Evolutionary conservation across 2,888 invertebrate species (phyloP).

Genomic region (Adela reaumurella): DNA sequence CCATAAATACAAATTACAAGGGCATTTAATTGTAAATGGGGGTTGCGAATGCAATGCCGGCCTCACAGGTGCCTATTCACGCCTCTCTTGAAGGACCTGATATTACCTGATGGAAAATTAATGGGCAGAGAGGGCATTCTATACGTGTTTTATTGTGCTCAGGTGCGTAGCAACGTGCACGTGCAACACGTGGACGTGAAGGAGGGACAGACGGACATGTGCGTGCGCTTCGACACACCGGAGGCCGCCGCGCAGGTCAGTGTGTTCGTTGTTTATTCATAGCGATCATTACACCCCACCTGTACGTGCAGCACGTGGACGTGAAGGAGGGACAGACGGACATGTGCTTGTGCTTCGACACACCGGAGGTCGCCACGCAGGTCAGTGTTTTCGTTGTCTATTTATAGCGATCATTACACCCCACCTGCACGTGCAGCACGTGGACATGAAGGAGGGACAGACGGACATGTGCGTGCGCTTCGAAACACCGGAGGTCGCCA

Average conservation of each 20-base stretch:
- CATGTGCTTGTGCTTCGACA: conserved; percentile 65
- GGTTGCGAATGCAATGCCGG: no score
- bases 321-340: conserved; percentile 66
- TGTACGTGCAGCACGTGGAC: conserved; percentile 76
- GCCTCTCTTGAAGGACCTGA: no score
- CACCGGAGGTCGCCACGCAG: conserved; percentile 42
- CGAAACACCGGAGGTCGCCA: conserved; percentile 44
- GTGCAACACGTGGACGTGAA: conserved; percentile 79
- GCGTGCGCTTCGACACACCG: conserved; percentile 61
- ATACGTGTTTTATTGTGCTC: conserved; percentile 18
- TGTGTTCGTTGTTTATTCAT: no score
- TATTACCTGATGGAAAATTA: no score
- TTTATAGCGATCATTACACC: no score
- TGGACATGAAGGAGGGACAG: conserved; percentile 74
- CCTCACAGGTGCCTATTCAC: no score
- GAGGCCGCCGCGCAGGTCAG: conserved; percentile 47
- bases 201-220: conserved; percentile 64
- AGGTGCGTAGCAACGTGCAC: conserved; percentile 59
- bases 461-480: conserved; percentile 67
- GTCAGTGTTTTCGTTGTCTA: no score
- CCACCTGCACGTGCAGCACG: conserved; percentile 67
- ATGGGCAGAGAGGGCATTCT: no score
- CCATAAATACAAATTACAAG: no score
- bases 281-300: no score
- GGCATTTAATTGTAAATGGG: no score